phyloP scores from a whole-genome alignment of 2,888 invertebrate species.

The Andrena flavipes region DNA sequence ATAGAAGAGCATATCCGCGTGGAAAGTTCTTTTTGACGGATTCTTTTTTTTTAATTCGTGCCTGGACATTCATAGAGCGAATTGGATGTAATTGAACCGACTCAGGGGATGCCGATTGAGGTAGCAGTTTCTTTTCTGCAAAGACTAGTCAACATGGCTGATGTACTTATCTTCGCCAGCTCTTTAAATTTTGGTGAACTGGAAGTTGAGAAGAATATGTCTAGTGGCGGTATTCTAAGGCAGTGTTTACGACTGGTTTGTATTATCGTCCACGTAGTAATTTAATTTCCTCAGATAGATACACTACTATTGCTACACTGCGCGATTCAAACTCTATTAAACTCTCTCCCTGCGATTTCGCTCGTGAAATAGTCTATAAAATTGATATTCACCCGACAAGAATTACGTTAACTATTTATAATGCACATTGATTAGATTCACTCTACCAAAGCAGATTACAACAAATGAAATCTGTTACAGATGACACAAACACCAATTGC shows the following conservation, averaged over 20 bases:
- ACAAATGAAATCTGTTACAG: slow-evolving; percentile 23
- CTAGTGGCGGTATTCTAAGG: slow-evolving; percentile 98
- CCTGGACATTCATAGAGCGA: slow-evolving; percentile 91
- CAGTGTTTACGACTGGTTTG: slow-evolving; percentile 97
- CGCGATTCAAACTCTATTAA: not conserved
- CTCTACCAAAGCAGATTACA: slow-evolving; percentile 17
- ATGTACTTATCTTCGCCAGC: slow-evolving; percentile 99
- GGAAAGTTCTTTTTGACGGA: slow-evolving; percentile 42
- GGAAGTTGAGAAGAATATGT: slow-evolving; percentile 99
- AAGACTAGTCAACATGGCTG: slow-evolving; percentile 98
- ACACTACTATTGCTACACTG: slow-evolving; percentile 31
- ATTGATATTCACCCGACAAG: not conserved
- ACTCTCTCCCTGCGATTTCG: not conserved
- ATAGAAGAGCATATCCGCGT: slow-evolving; percentile 56
- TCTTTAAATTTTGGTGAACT: slow-evolving; percentile 98
- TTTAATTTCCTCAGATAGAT: slow-evolving; percentile 38
- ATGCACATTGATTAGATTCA: slow-evolving; percentile 40
- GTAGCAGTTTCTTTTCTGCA: slow-evolving; percentile 99
- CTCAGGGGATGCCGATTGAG: slow-evolving; percentile 99
- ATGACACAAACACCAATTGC: slow-evolving; percentile 30
- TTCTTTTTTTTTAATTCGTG: slow-evolving; percentile 58
- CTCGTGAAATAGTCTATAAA: not conserved
- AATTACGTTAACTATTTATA: slow-evolving; percentile 19
- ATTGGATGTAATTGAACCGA: slow-evolving; percentile 98
- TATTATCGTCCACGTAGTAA: slow-evolving; percentile 73